Evolutionary conservation across 2,888 invertebrate species (phyloP).

Genomic region (Ectemnius lituratus): DNA sequence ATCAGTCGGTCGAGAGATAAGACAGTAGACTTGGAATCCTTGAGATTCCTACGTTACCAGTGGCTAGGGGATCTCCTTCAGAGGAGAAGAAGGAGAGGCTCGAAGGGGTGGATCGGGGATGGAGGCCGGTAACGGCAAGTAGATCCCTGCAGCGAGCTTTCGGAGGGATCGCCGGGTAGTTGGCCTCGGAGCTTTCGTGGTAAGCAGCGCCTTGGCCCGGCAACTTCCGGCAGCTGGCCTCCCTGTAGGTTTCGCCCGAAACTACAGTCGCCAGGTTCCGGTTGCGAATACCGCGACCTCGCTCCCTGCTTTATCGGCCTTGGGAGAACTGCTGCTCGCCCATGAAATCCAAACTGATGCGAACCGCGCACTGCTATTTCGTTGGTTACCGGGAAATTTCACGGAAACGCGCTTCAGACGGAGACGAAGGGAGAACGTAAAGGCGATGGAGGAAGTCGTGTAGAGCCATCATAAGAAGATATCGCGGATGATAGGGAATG

Average conservation of each 20-base stretch:
- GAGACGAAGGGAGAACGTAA: neutral
- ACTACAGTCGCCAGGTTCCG: constrained; percentile 66
- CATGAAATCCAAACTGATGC: neutral
- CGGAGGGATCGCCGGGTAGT: constrained; percentile 23
- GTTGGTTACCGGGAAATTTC: neutral
- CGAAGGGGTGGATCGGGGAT: constrained; percentile 22
- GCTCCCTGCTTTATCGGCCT: constrained; percentile 72
- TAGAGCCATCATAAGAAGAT: constrained; percentile 59
- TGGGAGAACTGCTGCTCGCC: neutral
- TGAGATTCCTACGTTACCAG: constrained; percentile 60
- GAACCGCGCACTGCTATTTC: neutral
- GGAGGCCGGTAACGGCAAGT: constrained; percentile 48
- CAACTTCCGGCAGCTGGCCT: constrained; percentile 72
- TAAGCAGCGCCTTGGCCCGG: constrained; percentile 70
- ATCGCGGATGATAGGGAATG: constrained; percentile 56
- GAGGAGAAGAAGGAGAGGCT: constrained; percentile 5
- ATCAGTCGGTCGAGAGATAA: constrained; percentile 33
- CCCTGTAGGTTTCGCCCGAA: constrained; percentile 66
- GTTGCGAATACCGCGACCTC: constrained; percentile 26
- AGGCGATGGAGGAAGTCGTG: constrained; percentile 48
- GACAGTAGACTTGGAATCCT: constrained; percentile 7
- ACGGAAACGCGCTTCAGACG: neutral
- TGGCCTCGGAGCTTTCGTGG: constrained; percentile 51
- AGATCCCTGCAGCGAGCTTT: constrained; percentile 55
- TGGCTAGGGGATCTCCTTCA: constrained; percentile 8